These are phyloP conservation scores for Lochmaea capreae DNA, from an alignment of 2,888 invertebrate species.

Conservation along the genomic window DNA sequence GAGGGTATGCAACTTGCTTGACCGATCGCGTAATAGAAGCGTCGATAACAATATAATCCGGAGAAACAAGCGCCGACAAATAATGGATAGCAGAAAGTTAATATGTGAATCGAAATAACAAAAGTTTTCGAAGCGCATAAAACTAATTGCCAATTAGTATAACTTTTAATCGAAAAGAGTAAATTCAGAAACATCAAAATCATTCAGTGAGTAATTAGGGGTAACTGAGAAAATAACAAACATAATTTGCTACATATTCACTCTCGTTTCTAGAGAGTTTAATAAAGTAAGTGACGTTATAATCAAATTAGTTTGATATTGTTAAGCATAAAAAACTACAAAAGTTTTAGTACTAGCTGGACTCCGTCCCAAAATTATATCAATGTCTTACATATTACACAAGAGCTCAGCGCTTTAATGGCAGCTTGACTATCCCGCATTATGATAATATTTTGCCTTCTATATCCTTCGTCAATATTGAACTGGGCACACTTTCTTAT, in stretches of 20 bases:
- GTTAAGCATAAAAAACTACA: too few species aligned
- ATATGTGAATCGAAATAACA: neutral
- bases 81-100: neutral
- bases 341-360: too few species aligned
- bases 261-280: neutral
- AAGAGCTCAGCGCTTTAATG: too few species aligned
- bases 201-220: neutral
- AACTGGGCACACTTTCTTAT: too few species aligned
- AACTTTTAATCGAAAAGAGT: neutral
- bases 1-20: neutral
- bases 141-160: conserved; percentile 1
- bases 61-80: neutral
- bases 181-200: neutral
- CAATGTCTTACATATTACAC: too few species aligned
- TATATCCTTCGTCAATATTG: too few species aligned
- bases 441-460: too few species aligned
- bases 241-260: neutral
- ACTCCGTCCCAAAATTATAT: too few species aligned
- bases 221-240: neutral
- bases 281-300: too few species aligned
- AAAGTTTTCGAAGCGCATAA: neutral
- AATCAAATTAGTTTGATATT: too few species aligned
- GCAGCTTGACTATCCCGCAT: too few species aligned
- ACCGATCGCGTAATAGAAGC: neutral
- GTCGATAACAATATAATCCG: neutral